Percentiles rank a stretch among this genome's conserved stretches.
Conservation (phyloP, 1,140 invertebrate genomes). For the Cephus cinctus region DNA sequence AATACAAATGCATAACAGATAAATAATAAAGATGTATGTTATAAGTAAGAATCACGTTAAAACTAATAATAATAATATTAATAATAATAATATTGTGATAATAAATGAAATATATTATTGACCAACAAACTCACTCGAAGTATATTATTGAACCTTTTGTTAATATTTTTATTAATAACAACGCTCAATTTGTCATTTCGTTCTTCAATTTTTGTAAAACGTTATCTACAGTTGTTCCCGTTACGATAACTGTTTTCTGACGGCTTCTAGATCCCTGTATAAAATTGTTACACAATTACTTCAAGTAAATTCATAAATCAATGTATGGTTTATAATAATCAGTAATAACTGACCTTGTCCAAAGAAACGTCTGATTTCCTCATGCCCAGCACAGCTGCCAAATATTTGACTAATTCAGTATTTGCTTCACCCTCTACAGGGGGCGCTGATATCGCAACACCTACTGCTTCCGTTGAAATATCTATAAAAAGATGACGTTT, state of each 20-base stretch:
- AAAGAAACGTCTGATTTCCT: constrained; percentile 70
- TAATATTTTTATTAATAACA: too few relatives aligned
- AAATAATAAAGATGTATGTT: too few relatives aligned
- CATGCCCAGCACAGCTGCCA: constrained; percentile 65
- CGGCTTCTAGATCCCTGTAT: constrained; percentile 55
- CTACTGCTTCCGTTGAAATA: constrained; percentile 56
- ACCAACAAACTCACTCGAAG: too few relatives aligned
- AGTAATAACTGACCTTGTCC: constrained; percentile 59
- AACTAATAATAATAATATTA: too few relatives aligned
- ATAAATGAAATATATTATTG: too few relatives aligned
- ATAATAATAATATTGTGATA: too few relatives aligned
- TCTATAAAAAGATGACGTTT: constrained; percentile 32
- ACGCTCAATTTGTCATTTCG: constrained; percentile 36
- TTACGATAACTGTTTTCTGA: constrained; percentile 52
- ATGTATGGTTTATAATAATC: background rate
- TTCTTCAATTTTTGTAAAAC: constrained; percentile 42
- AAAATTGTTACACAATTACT: constrained; percentile 10
- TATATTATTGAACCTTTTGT: too few relatives aligned
- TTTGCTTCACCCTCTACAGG: constrained; percentile 81
- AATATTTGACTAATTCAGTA: constrained; percentile 70
- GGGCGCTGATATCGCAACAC: constrained; percentile 73
- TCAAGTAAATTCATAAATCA: background rate
- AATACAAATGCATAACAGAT: too few relatives aligned
- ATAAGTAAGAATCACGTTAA: too few relatives aligned
- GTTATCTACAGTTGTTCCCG: constrained; percentile 41